Conservation (phyloP, 2,113 vertebrate genomes). For the Rhegmatorhina hoffmannsi region DNA sequence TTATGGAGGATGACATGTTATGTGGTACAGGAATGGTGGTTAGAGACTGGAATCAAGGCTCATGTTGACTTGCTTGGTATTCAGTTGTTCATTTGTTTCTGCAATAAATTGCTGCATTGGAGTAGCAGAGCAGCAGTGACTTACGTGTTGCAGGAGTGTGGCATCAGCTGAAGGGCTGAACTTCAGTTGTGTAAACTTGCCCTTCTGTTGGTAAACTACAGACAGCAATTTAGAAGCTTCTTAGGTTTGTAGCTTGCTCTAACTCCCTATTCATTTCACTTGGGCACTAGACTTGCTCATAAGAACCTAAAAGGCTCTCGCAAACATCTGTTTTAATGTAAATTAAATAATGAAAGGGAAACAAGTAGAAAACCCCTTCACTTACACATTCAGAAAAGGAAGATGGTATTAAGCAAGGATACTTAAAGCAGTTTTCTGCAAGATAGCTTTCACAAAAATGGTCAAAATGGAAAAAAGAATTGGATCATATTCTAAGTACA, state of each 20-base stretch:
- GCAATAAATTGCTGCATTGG: not conserved
- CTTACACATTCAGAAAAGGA: not conserved
- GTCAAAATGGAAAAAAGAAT: not conserved
- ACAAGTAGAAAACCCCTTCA: not conserved
- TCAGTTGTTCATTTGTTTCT: slow-evolving; percentile 31
- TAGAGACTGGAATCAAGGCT: slow-evolving; percentile 46
- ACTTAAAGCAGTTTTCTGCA: not conserved
- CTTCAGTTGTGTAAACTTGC: not conserved
- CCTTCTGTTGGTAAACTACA: not conserved
- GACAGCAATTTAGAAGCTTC: not conserved
- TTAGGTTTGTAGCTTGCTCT: not conserved
- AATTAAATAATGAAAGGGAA: not conserved
- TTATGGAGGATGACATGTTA: slow-evolving; percentile 83
- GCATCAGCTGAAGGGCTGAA: not conserved
- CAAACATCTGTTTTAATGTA: not conserved
- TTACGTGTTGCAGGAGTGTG: not conserved
- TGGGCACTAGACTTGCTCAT: not conserved
- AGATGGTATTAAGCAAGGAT: not conserved
- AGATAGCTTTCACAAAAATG: not conserved
- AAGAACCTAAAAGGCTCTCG: not conserved
- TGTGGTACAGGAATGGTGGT: slow-evolving; percentile 67
- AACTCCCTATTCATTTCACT: not conserved
- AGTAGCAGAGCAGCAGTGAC: not conserved
- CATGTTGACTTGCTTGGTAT: slow-evolving; percentile 25
- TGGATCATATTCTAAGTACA: not conserved